A percentile compares a stretch with the other conserved stretches of the same genome.
These are phyloP conservation scores for Phortica variegata DNA, from an alignment of 1,140 invertebrate species.

Conservation along the genomic window DNA sequence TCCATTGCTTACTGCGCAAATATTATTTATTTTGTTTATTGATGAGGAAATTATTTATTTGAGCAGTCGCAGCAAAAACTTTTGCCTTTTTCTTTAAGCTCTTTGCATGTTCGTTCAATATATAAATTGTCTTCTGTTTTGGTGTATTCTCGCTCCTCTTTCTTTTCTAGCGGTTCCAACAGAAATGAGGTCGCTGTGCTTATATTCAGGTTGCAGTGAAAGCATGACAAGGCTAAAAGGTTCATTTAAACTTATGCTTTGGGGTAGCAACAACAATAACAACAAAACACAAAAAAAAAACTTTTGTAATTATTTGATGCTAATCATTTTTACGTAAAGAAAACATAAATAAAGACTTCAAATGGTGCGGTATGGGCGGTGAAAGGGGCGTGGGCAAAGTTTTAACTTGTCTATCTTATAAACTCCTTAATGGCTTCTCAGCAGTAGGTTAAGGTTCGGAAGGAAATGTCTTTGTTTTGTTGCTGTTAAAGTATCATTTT, in stretches of 20 bases:
- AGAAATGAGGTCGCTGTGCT: slow-evolving; percentile 27
- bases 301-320: slow-evolving; percentile 56
- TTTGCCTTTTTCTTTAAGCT: no score
- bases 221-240: no score
- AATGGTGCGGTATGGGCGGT: no score
- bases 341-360: no score
- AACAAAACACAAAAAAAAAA: slow-evolving; percentile 16
- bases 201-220: slow-evolving; percentile 15
- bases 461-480: background rate
- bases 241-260: slow-evolving; percentile 33
- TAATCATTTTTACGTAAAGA: slow-evolving; percentile 51
- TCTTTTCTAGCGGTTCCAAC: slow-evolving; percentile 38
- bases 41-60: slow-evolving; percentile 27
- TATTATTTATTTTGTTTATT: slow-evolving; percentile 52
- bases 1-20: slow-evolving; percentile 43
- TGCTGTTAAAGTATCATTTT: no score
- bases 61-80: no score
- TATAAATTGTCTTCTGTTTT: no score
- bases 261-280: no score
- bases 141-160: no score
- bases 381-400: no score
- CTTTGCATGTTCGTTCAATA: no score
- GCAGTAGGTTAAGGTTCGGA: background rate
- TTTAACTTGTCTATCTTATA: no score
- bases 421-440: slow-evolving; percentile 12